Conservation (phyloP, 2,113 vertebrate genomes). For the Entomyzon cyanotis region DNA sequence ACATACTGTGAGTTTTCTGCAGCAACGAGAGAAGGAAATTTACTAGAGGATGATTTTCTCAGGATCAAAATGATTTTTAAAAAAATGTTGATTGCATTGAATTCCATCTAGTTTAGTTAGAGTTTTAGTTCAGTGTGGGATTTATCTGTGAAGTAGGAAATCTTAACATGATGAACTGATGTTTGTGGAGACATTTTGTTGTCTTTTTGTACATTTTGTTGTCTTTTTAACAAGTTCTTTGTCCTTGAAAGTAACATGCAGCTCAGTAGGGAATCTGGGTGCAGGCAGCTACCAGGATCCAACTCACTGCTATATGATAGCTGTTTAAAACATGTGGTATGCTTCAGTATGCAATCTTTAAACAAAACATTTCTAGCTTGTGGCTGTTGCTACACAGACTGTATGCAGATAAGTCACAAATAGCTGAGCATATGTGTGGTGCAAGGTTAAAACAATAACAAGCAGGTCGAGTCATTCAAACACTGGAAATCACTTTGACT, state of each 20-base stretch:
- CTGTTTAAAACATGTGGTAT: background rate
- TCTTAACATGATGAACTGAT: background rate
- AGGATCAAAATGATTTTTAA: background rate
- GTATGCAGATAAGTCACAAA: slow-evolving; percentile 50
- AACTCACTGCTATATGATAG: background rate
- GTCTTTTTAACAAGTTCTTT: background rate
- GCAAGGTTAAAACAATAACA: slow-evolving; percentile 60
- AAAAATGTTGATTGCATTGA: background rate
- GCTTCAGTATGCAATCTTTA: slow-evolving; percentile 7
- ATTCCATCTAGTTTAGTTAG: background rate
- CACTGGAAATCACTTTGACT: slow-evolving; percentile 55
- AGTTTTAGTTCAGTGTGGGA: background rate
- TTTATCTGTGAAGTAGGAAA: background rate
- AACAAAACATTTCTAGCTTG: slow-evolving; percentile 13
- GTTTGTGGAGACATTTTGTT: background rate
- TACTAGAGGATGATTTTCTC: background rate
- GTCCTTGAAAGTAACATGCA: background rate
- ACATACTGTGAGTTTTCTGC: background rate
- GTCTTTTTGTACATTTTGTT: background rate
- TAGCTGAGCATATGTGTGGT: slow-evolving; percentile 35
- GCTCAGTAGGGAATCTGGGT: background rate
- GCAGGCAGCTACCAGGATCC: background rate
- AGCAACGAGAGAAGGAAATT: background rate
- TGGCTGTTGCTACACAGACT: background rate
- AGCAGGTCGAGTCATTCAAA: slow-evolving; percentile 54